phyloP scores from a whole-genome alignment of 2,888 invertebrate genomes.

The Monochamus alternatus region DNA sequence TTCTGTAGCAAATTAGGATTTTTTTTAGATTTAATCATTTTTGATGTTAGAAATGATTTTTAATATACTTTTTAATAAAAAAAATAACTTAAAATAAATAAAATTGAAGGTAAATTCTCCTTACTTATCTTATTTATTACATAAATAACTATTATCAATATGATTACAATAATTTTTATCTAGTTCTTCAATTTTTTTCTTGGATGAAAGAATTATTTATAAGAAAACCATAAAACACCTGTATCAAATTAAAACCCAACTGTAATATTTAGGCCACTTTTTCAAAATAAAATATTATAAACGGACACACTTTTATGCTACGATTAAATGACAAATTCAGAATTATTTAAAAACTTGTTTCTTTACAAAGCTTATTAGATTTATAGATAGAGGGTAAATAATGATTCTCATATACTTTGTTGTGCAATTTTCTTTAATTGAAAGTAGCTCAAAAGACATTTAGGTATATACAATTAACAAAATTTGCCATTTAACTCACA shows the following conservation, averaged over 20 bases:
- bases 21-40: no score
- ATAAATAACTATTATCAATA: no score
- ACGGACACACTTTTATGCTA: not conserved
- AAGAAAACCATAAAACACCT: slow-evolving; percentile 28
- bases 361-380: not conserved
- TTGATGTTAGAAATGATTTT: no score
- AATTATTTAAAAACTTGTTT: not conserved
- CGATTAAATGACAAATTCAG: slow-evolving; percentile 25
- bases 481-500: slow-evolving; percentile 25
- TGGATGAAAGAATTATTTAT: not conserved
- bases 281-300: slow-evolving; percentile 25
- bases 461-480: not conserved
- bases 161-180: no score
- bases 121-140: no score
- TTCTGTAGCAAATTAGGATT: no score
- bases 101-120: no score
- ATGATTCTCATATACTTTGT: not conserved
- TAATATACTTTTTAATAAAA: no score
- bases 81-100: no score
- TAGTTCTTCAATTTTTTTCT: not conserved
- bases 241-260: slow-evolving; percentile 28
- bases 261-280: slow-evolving; percentile 49
- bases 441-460: not conserved
- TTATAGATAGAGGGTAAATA: not conserved
- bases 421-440: not conserved